These are phyloP conservation scores for Conomelus anceps DNA, from an alignment of 2,888 invertebrate species.

Conservation along the genomic window DNA sequence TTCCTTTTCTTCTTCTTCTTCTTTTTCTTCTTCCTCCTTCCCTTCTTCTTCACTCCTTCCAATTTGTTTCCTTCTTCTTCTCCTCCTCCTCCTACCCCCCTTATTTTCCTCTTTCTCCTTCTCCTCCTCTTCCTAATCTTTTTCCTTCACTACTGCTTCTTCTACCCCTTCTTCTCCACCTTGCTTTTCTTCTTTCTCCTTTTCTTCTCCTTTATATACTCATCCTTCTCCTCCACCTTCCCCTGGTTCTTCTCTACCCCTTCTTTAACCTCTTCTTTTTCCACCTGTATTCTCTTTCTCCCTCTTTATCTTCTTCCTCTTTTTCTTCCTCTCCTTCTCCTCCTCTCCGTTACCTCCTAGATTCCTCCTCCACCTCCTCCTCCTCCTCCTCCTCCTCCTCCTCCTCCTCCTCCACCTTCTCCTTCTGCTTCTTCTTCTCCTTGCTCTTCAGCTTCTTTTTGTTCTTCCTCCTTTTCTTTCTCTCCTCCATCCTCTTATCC, in stretches of 20 bases:
- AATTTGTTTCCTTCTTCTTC: too few relatives aligned
- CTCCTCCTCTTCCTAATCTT: not conserved
- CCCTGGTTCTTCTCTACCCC: not conserved
- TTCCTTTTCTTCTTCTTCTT: not conserved
- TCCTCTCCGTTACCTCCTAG: too few relatives aligned
- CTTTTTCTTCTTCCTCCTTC: not conserved
- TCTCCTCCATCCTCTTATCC: not conserved
- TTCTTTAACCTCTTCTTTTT: not conserved
- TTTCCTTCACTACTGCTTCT: too few relatives aligned
- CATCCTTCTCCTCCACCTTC: not conserved
- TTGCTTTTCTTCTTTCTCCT: too few relatives aligned
- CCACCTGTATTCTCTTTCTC: not conserved
- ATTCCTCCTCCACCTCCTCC: too few relatives aligned
- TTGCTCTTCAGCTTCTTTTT: not conserved
- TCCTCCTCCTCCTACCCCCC: too few relatives aligned
- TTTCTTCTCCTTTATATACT: not conserved
- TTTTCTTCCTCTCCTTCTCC: too few relatives aligned
- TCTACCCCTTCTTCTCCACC: not conserved
- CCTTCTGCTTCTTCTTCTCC: not conserved
- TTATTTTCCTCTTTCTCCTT: not conserved
- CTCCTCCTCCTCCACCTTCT: not conserved
- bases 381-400: not conserved
- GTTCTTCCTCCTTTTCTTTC: too few relatives aligned
- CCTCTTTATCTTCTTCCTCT: not conserved
- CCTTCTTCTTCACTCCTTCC: not conserved